Evolutionary conservation across 2,888 invertebrate genomes (phyloP).

Genomic region (Clusia tigrina): DNA sequence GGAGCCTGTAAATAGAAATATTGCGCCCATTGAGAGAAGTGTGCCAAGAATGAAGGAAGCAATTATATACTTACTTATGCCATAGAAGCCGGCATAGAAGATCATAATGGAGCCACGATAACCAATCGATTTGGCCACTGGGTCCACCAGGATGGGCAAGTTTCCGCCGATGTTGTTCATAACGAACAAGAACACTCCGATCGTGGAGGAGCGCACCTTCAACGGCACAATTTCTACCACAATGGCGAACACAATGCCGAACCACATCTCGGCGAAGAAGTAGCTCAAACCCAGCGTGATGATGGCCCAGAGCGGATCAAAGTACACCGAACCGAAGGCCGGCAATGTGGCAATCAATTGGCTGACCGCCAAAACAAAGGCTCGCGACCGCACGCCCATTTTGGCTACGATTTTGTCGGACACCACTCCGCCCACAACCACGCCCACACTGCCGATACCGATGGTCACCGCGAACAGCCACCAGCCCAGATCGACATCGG

Average conservation of each 20-base stretch:
- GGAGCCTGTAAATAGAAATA: slow-evolving; percentile 77
- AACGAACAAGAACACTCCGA: slow-evolving; percentile 87
- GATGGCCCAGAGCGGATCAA: slow-evolving; percentile 85
- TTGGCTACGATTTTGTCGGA: slow-evolving; percentile 88
- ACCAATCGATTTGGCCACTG: slow-evolving; percentile 81
- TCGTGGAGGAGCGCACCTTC: slow-evolving; percentile 81
- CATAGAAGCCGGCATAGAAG: slow-evolving; percentile 88
- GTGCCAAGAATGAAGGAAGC: neutral
- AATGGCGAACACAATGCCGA: slow-evolving; percentile 89
- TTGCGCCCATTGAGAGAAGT: too few species aligned
- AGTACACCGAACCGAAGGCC: slow-evolving; percentile 85
- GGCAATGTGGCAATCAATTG: slow-evolving; percentile 85
- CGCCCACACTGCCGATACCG: slow-evolving; percentile 76
- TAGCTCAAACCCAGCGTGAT: slow-evolving; percentile 87
- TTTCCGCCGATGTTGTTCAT: slow-evolving; percentile 94
- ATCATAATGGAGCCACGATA: slow-evolving; percentile 86
- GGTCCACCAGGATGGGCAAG: slow-evolving; percentile 86
- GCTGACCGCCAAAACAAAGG: slow-evolving; percentile 80
- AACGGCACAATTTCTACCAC: slow-evolving; percentile 88
- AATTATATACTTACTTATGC: slow-evolving; percentile 73
- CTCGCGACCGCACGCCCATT: slow-evolving; percentile 84
- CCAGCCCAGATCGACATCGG: slow-evolving; percentile 89
- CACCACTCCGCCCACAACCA: slow-evolving; percentile 76
- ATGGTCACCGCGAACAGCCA: slow-evolving; percentile 90
- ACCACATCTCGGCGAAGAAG: slow-evolving; percentile 95